Evolutionary conservation across 2,797 vertebrate species (phyloP), one percentile per base, ranked within the genome.

Genomic region (Coluber constrictor): DNA sequence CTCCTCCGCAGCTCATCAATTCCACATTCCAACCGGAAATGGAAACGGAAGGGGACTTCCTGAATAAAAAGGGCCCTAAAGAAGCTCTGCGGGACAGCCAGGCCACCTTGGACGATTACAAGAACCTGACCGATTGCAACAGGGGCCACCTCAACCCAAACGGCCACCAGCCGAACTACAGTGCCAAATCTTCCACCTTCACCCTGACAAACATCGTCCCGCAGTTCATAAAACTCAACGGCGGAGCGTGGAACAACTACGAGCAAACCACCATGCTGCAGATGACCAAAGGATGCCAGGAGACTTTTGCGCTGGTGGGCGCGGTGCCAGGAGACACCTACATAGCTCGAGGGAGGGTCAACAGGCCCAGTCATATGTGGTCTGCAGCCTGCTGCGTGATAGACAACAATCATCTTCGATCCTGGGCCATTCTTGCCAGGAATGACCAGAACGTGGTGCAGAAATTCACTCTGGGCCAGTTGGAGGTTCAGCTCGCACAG

Each of bases 141-240:
- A 86, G 96, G 0, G 97, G 96, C 37, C 97, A 97, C 32, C 25
- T 97, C 60, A 97, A 94, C 87, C 96, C 97, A 66, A 94, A 16
- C 0, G 0, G 96, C 15, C 97, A 97, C 11, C 96, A 97, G 0
- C 0, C 32, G 0, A 0, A 96, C 37, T 5, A 15, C 87, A 70
- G 4, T 32, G 95, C 95, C 92, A 96, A 88, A 1, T 0, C 2
- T 0, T 93, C 96, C 0, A 97, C 97, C n/a, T 97, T 97, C 95
- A 96, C 95, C 79, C 94, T 97, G 93, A 97, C 96, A 20, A 97
- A 97, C 93, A 96, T 97, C 0, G 93, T 97, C 29, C 96, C 97
- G 0, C 96, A 97, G 89, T 1, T 95, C 3, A 94, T 86, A 23
- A 95, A 95, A 9, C 97, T 97, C 91, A 97, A 97, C 0, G 5